Evolutionary conservation across 2,113 vertebrate species (phyloP).

Genomic region (pig (Sus scrofa)): DNA sequence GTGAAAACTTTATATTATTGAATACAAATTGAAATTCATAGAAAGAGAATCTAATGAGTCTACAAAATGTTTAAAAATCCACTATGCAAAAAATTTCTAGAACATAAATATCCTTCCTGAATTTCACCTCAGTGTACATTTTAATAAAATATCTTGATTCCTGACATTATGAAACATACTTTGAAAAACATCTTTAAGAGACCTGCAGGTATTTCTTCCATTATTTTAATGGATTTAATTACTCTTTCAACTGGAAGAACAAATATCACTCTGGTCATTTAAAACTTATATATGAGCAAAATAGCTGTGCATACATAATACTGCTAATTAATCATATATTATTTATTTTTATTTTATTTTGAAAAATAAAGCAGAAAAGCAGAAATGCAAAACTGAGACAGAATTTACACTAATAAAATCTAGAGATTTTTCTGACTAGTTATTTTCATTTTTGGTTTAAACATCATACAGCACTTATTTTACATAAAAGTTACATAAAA

Average conservation of each 20-base stretch:
- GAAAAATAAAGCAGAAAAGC: background rate
- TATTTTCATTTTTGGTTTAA: no score
- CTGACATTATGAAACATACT: background rate
- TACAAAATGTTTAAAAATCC: background rate
- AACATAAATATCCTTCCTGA: background rate
- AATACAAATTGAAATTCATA: background rate
- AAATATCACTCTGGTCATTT: background rate
- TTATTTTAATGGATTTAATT: background rate
- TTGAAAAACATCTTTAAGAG: background rate
- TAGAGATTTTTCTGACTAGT: no score
- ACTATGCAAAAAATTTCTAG: background rate
- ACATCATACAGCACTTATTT: no score
- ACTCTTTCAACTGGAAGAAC: background rate
- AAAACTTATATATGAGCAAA: background rate
- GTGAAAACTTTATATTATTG: slow-evolving; percentile 19
- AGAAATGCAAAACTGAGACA: background rate
- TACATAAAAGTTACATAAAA: background rate
- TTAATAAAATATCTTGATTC: background rate
- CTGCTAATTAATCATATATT: background rate
- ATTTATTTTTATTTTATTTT: background rate
- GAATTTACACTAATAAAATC: background rate
- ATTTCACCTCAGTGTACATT: background rate
- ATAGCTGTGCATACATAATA: background rate
- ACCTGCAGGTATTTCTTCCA: background rate
- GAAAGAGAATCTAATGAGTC: background rate